These are phyloP conservation scores for Drosophila asahinai DNA, from an alignment of 1,140 invertebrate species.

Conservation along the genomic window DNA sequence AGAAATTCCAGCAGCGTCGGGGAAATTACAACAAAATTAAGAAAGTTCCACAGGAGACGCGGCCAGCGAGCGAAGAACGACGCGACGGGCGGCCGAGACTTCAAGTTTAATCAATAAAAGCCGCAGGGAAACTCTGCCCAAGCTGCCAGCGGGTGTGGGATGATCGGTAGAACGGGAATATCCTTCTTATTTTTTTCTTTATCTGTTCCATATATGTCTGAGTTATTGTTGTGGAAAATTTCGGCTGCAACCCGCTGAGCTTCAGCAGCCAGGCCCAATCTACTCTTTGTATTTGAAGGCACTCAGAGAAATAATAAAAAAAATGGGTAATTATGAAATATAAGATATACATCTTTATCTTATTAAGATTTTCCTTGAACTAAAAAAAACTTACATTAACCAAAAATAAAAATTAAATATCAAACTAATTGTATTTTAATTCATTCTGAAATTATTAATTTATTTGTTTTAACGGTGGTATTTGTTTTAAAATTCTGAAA, in stretches of 20 bases:
- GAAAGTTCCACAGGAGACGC: conserved; percentile 58
- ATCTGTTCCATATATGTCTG: conserved; percentile 22
- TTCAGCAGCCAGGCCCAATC: conserved; percentile 44
- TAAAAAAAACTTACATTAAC: too few species aligned
- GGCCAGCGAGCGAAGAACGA: conserved; percentile 26
- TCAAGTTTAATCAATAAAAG: conserved; percentile 81
- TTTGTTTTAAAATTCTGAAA: too few species aligned
- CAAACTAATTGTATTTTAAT: too few species aligned
- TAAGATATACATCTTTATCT: neutral
- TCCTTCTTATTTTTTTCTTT: conserved; percentile 4
- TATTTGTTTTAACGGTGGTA: too few species aligned
- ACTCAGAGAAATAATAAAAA: neutral
- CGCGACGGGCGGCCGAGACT: conserved; percentile 68
- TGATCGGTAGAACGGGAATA: neutral
- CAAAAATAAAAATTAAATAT: too few species aligned
- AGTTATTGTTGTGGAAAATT: conserved; percentile 61
- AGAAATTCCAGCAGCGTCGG: conserved; percentile 79
- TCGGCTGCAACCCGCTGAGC: conserved; percentile 54
- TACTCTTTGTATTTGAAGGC: neutral
- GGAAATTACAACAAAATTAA: conserved; percentile 83
- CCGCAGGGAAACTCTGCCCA: conserved; percentile 53
- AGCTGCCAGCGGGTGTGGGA: conserved; percentile 6
- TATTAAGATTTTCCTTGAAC: too few species aligned
- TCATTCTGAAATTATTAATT: too few species aligned
- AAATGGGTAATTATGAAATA: neutral